Evolutionary conservation across 2,113 vertebrate genomes (phyloP).

Genomic region (Rhinolophus ferrumequinum): DNA sequence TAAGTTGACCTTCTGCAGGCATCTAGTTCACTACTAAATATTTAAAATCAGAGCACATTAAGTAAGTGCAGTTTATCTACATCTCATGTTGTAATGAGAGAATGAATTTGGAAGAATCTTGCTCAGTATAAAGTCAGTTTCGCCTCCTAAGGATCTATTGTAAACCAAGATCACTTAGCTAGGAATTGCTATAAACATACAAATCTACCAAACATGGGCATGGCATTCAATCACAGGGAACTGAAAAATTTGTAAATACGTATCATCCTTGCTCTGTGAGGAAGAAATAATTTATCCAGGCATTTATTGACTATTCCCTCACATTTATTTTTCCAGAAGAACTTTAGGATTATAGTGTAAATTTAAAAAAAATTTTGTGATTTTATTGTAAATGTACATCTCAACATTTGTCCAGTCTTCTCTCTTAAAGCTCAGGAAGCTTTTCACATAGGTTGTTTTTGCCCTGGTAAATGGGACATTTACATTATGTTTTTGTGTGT

Average conservation of each 20-base stretch:
- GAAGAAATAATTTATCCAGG: not conserved
- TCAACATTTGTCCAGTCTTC: not conserved
- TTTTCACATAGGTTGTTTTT: not conserved
- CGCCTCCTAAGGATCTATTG: slow-evolving; percentile 58
- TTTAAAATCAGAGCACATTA: slow-evolving; percentile 70
- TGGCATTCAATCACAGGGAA: slow-evolving; percentile 69
- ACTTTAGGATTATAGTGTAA: not conserved
- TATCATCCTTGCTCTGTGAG: slow-evolving; percentile 1
- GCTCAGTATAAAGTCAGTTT: slow-evolving; percentile 14
- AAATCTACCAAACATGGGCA: slow-evolving; percentile 61
- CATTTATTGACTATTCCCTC: not conserved
- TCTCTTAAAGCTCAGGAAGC: not conserved
- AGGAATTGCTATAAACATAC: slow-evolving; percentile 75
- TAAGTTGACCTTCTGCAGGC: slow-evolving; percentile 46
- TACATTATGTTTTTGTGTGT: not conserved
- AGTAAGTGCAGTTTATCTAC: slow-evolving; percentile 75
- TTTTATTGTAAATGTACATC: not conserved
- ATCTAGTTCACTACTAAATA: slow-evolving; percentile 72
- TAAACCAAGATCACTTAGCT: slow-evolving; percentile 62
- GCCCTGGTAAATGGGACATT: not conserved
- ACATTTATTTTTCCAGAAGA: slow-evolving; percentile 19
- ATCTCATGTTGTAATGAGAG: slow-evolving; percentile 68
- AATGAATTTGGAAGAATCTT: slow-evolving; percentile 68
- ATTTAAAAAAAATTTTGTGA: not conserved
- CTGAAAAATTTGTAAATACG: slow-evolving; percentile 36